Percentiles rank a stretch among this genome's conserved stretches.
phyloP scores from a whole-genome alignment of 2,113 vertebrate genomes.

The Forbesichthys agassizii region DNA sequence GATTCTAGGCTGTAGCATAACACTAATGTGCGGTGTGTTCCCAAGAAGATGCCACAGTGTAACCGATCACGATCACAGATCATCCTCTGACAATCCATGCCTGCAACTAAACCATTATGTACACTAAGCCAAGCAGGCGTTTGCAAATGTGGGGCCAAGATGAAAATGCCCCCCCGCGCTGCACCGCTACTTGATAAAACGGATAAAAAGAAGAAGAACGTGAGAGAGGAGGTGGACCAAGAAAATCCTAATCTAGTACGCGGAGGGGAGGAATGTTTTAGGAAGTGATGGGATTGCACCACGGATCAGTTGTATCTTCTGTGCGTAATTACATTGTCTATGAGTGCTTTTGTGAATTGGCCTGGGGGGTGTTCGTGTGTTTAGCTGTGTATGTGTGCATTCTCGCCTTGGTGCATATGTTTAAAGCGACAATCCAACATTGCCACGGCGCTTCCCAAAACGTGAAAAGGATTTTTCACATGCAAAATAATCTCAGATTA shows the following conservation, averaged over 20 bases:
- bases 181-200: neutral
- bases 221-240: neutral
- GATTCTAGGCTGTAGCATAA: no score
- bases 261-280: neutral
- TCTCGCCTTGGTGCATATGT: neutral
- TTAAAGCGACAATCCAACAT: no score
- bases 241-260: neutral
- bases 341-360: neutral
- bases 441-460: no score
- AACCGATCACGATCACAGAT: no score
- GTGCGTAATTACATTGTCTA: neutral
- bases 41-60: no score
- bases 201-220: neutral
- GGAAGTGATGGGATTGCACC: neutral
- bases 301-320: neutral
- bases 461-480: no score
- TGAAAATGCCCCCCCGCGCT: neutral
- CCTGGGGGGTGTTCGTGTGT: neutral
- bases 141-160: neutral
- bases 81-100: no score
- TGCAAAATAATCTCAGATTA: no score
- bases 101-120: no score
- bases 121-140: no score
- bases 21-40: no score
- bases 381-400: neutral